Conservation (phyloP, 2,797 vertebrate species). For the Spinus olivaceus region DNA sequence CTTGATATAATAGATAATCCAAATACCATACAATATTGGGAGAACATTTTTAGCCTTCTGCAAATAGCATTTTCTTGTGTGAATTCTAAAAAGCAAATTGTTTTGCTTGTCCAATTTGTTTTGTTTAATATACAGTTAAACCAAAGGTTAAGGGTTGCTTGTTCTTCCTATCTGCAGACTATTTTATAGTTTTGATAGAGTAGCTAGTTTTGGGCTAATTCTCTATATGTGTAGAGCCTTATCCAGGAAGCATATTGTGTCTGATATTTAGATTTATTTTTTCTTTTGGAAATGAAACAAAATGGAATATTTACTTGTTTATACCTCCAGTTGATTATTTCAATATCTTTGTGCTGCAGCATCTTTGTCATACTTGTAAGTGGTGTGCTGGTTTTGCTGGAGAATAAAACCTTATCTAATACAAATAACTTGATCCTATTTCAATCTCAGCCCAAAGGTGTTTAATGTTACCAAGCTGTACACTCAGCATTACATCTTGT, state of each 20-base stretch:
- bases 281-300: not conserved
- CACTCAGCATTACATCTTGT: not conserved
- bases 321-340: not conserved
- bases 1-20: not conserved
- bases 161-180: not conserved
- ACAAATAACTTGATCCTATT: not conserved
- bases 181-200: not conserved
- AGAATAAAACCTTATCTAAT: not conserved
- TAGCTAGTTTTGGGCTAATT: constrained; percentile 21
- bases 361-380: not conserved
- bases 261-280: not conserved
- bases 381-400: not conserved
- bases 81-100: not conserved
- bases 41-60: not conserved
- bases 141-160: not conserved
- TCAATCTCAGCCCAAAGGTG: not conserved
- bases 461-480: not conserved
- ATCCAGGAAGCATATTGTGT: not conserved
- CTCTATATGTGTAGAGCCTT: not conserved
- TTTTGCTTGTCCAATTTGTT: constrained; percentile 16
- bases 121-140: constrained; percentile 2
- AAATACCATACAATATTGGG: not conserved
- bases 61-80: not conserved
- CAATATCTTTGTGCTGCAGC: not conserved
- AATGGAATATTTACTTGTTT: not conserved